A percentile compares a stretch with the other conserved stretches of the same genome.
phyloP scores from a whole-genome alignment of 2,797 vertebrate species.

The Myiotriccus ornatus region DNA sequence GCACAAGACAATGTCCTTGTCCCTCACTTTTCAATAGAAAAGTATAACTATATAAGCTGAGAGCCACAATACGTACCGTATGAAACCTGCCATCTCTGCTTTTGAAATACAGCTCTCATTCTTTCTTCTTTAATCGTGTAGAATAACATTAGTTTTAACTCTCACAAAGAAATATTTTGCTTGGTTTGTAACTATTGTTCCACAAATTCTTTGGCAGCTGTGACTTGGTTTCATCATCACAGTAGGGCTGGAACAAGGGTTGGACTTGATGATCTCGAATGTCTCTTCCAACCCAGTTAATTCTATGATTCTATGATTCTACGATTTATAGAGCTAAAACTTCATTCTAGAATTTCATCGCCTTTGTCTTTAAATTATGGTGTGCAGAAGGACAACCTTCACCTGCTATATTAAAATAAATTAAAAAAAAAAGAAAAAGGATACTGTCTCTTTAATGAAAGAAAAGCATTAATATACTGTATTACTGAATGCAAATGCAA shows the following conservation, averaged over 20 bases:
- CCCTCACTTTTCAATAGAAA: neutral
- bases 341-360: neutral
- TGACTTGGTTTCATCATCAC: constrained; percentile 17
- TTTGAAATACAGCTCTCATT: neutral
- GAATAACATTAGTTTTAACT: neutral
- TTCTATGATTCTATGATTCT: too few relatives aligned
- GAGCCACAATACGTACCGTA: neutral
- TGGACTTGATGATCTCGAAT: too few relatives aligned
- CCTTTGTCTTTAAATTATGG: neutral
- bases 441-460: constrained; percentile 70
- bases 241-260: too few relatives aligned
- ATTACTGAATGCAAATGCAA: constrained; percentile 56
- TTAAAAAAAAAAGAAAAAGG: neutral
- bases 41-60: neutral
- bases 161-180: neutral
- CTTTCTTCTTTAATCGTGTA: neutral
- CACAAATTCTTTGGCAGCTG: constrained; percentile 30
- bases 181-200: constrained; percentile 7
- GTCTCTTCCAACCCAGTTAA: too few relatives aligned
- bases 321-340: neutral
- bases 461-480: constrained; percentile 57
- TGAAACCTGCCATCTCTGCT: neutral
- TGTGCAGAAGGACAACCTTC: constrained; percentile 44
- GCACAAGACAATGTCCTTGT: neutral
- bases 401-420: neutral